Evolutionary conservation across 2,113 vertebrate species (phyloP), one percentile per base, ranked within the genome.

Genomic region (Columba janthina): DNA sequence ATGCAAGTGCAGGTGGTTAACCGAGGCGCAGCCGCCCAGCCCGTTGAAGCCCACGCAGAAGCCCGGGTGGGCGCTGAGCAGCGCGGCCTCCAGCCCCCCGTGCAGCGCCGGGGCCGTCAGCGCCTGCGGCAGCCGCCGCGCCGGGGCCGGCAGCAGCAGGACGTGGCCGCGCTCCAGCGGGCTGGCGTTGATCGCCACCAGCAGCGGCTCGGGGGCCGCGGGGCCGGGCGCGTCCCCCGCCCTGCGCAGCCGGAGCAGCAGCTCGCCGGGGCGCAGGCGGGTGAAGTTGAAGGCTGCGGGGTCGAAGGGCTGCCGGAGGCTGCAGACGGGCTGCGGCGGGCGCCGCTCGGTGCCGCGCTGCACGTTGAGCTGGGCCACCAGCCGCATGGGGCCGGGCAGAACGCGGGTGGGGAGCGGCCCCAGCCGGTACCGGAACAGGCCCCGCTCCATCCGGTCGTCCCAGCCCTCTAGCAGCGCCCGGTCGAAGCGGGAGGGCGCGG

Each of bases 11-110:
- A 99, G 96, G 81, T 99, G 99, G 96, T 99, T 99, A 60, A 99
- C 98, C 0, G 99, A 99, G 32, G 99, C 99, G 94, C 98, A 98
- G 12, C 97, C 99, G 2, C 99, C 99, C 11, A 99, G 98, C 87
- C 99, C 99, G 96, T 99, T 99, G 94, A 99, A 99, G 10, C 99
- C 99, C 3, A 99, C 96, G 1, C 98, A 97, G 95, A 99, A 99
- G n/a, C 98, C 98, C 0, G 98, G 98, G 78, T 98, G 97, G 2
- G 96, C 87, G 81, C 99, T 99, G 44, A 99, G 97, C 29, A 99
- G 96, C 16, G 98, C 97, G 0, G 98, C 97, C 72, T 99, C 98
- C 5, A 99, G 91, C 4, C 98, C 98, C 0, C 89, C 92, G 34
- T 36, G 96, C 31, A 99, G 94, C 4, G 94, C 94, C 4, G 97